A percentile compares a stretch with the other conserved stretches of the same genome.
Conservation (phyloP, 2,797 vertebrate species). For the Pseudochromis fuscus region DNA sequence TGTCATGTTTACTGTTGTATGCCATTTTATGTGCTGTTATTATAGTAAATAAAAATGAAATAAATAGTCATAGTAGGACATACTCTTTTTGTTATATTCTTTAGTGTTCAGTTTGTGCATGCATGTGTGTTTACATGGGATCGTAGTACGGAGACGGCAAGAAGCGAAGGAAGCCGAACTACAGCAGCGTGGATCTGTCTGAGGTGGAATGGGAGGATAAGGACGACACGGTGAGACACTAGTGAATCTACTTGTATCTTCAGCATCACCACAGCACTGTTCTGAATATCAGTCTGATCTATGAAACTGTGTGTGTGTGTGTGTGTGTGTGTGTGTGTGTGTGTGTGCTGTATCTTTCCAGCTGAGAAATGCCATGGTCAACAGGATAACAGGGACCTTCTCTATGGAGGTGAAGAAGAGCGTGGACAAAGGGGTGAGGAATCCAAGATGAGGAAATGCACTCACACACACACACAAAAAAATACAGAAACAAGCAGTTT, state of each 20-base stretch:
- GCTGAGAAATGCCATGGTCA: slow-evolving; percentile 99
- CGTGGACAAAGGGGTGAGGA: slow-evolving; percentile 96
- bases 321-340: not conserved
- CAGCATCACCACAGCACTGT: not conserved
- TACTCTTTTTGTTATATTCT: slow-evolving; percentile 2
- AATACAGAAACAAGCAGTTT: slow-evolving; percentile 42
- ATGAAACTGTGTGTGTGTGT: not conserved
- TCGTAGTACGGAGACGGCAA: slow-evolving; percentile 95
- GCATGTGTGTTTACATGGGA: slow-evolving; percentile 35
- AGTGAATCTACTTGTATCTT: slow-evolving; percentile 21
- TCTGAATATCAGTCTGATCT: slow-evolving; percentile 7
- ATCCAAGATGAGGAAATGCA: slow-evolving; percentile 27
- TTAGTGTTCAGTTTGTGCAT: slow-evolving; percentile 28
- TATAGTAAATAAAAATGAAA: not conserved
- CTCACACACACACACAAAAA: slow-evolving; percentile 23
- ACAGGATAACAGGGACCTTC: slow-evolving; percentile 95
- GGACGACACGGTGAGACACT: slow-evolving; percentile 85
- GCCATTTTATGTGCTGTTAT: not conserved
- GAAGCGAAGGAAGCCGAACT: slow-evolving; percentile 95
- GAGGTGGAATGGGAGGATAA: slow-evolving; percentile 99
- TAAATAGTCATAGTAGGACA: not conserved
- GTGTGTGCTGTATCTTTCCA: slow-evolving; percentile 72
- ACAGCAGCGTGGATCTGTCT: slow-evolving; percentile 97
- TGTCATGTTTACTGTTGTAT: not conserved
- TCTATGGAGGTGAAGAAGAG: slow-evolving; percentile 99